Conservation (phyloP, 2,797 vertebrate genomes). For the Scolopax rusticola region DNA sequence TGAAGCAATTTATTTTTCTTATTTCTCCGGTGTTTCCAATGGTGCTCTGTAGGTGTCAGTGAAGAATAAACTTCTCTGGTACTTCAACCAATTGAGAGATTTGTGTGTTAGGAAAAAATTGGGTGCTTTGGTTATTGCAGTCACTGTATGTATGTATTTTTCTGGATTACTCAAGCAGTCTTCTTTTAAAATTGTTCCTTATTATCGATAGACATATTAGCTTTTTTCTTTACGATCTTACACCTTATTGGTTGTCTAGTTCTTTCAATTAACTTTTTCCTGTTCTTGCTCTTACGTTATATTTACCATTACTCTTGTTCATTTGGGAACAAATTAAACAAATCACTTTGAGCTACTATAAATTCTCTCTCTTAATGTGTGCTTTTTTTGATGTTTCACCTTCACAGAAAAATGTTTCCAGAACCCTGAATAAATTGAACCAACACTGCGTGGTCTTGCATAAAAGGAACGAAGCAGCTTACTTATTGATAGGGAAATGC, state of each 20-base stretch:
- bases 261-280: background rate
- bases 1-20: background rate
- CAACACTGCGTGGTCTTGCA: background rate
- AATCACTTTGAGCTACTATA: background rate
- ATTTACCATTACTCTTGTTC: background rate
- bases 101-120: background rate
- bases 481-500: background rate
- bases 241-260: background rate
- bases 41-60: background rate
- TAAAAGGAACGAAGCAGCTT: background rate
- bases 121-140: background rate
- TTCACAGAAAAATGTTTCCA: background rate
- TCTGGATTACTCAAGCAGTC: no score
- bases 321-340: background rate
- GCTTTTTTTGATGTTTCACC: background rate
- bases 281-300: background rate
- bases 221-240: background rate
- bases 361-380: background rate
- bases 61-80: background rate
- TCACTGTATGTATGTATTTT: background rate
- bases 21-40: background rate
- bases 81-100: fast-evolving
- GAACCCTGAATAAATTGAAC: background rate
- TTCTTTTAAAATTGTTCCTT: background rate
- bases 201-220: background rate